phyloP scores from a whole-genome alignment of 2,113 vertebrate species.

The Lamprologus sp. region DNA sequence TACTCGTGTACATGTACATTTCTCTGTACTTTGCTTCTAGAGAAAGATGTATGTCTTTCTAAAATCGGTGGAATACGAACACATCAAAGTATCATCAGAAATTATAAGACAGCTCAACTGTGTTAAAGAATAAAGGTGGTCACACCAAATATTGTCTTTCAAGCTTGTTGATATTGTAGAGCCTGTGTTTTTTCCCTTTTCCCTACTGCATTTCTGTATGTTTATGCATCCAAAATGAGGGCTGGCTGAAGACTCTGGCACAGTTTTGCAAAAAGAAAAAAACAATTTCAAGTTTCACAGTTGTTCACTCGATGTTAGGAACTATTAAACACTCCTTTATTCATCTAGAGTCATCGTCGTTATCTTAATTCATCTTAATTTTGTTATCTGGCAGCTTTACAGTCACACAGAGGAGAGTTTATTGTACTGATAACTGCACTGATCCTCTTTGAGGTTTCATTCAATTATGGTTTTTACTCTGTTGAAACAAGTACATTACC shows the following conservation, averaged over 20 bases:
- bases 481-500: not conserved
- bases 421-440: not conserved
- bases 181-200: not conserved
- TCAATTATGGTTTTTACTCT: not conserved
- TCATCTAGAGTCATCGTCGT: not conserved
- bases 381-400: not conserved
- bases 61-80: not conserved
- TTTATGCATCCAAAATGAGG: not conserved
- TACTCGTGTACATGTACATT: not conserved
- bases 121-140: not conserved
- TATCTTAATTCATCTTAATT: not conserved
- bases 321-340: not conserved
- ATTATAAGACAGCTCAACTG: not conserved
- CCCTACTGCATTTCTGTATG: not conserved
- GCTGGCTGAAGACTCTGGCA: not conserved
- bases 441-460: not conserved
- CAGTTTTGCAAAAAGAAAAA: not conserved
- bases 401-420: not conserved
- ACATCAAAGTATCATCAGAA: not conserved
- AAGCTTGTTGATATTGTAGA: not conserved
- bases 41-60: not conserved
- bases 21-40: not conserved
- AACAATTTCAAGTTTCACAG: not conserved
- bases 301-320: not conserved
- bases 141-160: not conserved